Base-by-base conservation (phyloP, 2,888 invertebrate genomes). In the Prionchulus punctatus region DNA sequence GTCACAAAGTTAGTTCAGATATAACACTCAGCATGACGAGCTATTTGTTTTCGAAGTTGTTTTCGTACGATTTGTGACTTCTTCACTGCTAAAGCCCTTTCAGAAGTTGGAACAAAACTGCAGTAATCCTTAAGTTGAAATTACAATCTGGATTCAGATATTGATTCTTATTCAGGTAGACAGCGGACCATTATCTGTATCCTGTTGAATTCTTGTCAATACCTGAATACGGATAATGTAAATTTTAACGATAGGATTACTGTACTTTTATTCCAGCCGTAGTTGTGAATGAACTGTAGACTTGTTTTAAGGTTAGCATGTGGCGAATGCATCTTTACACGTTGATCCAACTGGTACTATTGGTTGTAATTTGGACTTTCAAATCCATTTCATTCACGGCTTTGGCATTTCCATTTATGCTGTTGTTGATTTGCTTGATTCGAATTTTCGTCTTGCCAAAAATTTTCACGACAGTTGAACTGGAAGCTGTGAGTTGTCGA, bases 241-340 rank as follows among this genome's bases (percentile, higher is more conserved):
- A 12, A 42, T 42, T 12, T 42, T 42, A 42, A 42, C 42, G 12
- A n/a, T n/a, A 12, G 12, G 42, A n/a, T 42, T n/a, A n/a, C n/a
- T n/a, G n/a, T n/a, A n/a, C n/a, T n/a, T n/a, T n/a, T n/a, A n/a
- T n/a, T n/a, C n/a, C n/a, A n/a, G n/a, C n/a, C n/a, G n/a, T n/a
- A n/a, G n/a, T n/a, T n/a, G n/a, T n/a, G n/a, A n/a, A n/a, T 42
- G n/a, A 42, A 42, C 12, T n/a, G 12, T 42, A 12, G 12, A 42
- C 42, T 21, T 12, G 42, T n/a, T 64, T 65, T 4, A 64, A 74
- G 72, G 73, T 74, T 53, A 62, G 64, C 43, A 70, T 91, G 0
- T 79, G 82, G 74, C 87, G 86, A 75, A 87, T 94, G 90, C 87
- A 92, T 76, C 69, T 87, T 61, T 91, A 82, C 76, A 96, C 94